Evolutionary conservation across 2,797 vertebrate species (phyloP), one percentile per base, ranked within the genome.

Genomic region (Thripadectes ignobilis): DNA sequence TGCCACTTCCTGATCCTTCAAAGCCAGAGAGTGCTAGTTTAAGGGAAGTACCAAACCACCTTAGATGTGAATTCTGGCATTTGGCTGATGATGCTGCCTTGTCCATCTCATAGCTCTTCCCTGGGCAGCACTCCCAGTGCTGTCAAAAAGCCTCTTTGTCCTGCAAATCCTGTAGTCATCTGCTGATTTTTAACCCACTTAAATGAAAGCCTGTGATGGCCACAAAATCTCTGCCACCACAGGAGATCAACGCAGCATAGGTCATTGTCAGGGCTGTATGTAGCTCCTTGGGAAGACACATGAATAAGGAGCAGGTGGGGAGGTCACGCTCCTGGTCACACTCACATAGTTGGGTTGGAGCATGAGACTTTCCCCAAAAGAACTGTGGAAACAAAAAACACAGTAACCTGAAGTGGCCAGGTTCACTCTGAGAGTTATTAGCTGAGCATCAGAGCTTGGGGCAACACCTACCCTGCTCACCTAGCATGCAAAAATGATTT

Each of bases 341-440:
- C 54, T 30, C 71, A 82, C 30, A 24, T 65, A 83, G 52, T 36
- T 72, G 54, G 29, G 18, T 5, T 83, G 68, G n/a, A 66, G n/a
- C 4, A 2, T 38, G 30, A 76, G 16, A n/a, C 23, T 52, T 69
- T 73, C n/a, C 51, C 62, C n/a, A 73, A 43, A 38, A 20, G 12
- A 69, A 39, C 11, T 4, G 12, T 1, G 1, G 32, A 26, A 52
- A 77, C 26, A 72, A 76, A 10, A 51, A 76, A 45, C 16, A 14
- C 12, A 46, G 16, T 1, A 7, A 45, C 10, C 38, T 91, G 63
- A 23, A 59, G 17, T 3, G 17, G 13, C 59, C 0, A 0, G 63
- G 17, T 26, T 14, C 3, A 6, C 27, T 15, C 29, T n/a, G 57
- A 68, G 15, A 65, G 6, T 22, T 36, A 5, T 32, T 39, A 71